Evolutionary conservation across 1,140 invertebrate genomes (phyloP).

Genomic region (Physella acuta): DNA sequence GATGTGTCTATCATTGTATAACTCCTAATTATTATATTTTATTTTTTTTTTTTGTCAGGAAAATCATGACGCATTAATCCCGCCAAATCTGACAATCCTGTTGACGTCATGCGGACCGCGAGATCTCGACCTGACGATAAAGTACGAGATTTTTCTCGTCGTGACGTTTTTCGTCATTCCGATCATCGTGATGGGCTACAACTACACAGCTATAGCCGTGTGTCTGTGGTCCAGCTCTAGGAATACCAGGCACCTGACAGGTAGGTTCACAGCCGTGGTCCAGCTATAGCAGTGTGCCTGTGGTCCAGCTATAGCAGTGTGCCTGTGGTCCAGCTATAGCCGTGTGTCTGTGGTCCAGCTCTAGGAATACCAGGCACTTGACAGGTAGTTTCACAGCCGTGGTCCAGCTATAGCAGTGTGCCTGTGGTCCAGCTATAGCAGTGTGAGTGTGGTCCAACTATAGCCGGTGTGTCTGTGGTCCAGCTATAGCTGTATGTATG

Average conservation of each 20-base stretch:
- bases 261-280: no score
- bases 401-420: no score
- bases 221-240: slow-evolving; percentile 76
- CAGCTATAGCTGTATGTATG: no score
- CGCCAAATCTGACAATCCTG: slow-evolving; percentile 33
- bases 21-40: background rate
- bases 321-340: slow-evolving; percentile 83
- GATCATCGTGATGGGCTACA: slow-evolving; percentile 77
- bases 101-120: slow-evolving; percentile 33
- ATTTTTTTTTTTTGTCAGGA: background rate
- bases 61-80: slow-evolving; percentile 27
- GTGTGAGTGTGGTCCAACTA: no score
- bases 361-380: slow-evolving; percentile 66
- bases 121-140: slow-evolving; percentile 30
- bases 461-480: no score
- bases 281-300: no score
- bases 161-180: slow-evolving; percentile 76
- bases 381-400: slow-evolving; percentile 33
- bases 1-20: no score
- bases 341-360: slow-evolving; percentile 75
- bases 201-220: slow-evolving; percentile 79
- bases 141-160: slow-evolving; percentile 70
- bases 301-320: no score
- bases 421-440: no score
- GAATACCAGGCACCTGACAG: slow-evolving; percentile 65